These are phyloP conservation scores for Hirundichthys speculiger DNA, from an alignment of 2,113 vertebrate genomes.

Conservation along the genomic window DNA sequence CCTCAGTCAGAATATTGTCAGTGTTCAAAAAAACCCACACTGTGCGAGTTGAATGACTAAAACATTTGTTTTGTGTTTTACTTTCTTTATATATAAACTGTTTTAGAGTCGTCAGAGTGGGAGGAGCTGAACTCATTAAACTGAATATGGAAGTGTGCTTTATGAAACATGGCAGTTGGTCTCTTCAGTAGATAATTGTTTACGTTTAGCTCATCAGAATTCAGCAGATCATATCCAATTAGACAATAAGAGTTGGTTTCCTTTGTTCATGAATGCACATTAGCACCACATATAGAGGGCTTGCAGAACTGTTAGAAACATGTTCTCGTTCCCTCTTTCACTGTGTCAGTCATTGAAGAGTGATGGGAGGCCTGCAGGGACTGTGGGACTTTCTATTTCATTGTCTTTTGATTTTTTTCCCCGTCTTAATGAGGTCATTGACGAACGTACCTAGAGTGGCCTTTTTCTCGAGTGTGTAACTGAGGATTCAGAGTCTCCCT, in stretches of 20 bases:
- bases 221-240: conserved; percentile 21
- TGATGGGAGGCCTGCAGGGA: background rate
- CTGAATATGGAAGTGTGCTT: background rate
- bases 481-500: conserved; percentile 51
- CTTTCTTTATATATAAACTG: conserved; percentile 29
- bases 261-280: background rate
- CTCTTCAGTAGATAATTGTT: conserved; percentile 8
- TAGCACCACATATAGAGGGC: background rate
- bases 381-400: conserved; percentile 9
- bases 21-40: conserved; percentile 21
- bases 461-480: conserved; percentile 32
- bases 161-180: background rate
- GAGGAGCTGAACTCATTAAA: conserved; percentile 17
- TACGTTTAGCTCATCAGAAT: conserved; percentile 2
- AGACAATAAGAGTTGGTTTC: background rate
- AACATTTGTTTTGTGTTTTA: conserved; percentile 20
- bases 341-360: background rate
- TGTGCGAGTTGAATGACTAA: conserved; percentile 5
- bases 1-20: conserved; percentile 6
- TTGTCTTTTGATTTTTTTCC: too few relatives aligned
- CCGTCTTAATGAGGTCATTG: conserved; percentile 27
- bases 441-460: conserved; percentile 14
- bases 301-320: too few relatives aligned
- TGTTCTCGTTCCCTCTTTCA: too few relatives aligned
- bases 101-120: conserved; percentile 39